Evolutionary conservation across 2,113 vertebrate genomes (phyloP), one percentile per base, ranked within the genome.

Genomic region (Amazona guildingii): DNA sequence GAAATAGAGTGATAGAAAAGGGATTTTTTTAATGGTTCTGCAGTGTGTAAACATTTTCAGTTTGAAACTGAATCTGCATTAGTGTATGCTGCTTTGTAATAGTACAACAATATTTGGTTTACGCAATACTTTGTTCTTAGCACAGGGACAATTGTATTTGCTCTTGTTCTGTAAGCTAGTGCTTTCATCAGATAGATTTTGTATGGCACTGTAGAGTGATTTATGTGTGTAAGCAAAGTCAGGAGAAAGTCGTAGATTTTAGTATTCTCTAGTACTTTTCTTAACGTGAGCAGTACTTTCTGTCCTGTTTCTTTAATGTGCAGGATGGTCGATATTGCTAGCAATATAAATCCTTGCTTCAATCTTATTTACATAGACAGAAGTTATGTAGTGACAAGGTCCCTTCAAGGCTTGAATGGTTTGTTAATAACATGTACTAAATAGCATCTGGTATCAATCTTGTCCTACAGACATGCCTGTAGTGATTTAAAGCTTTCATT

Each of bases 381-480:
- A 98, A 97, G 95, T 97, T 97, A 96, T 98, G 97, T 98, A 97
- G 97, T 98, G 98, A 98, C 98, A 98, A 98, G 97, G 97, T 98
- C 97, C 97, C 97, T 97, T 98, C 97, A 98, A 98, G 97, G 95
- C 97, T 98, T 97, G 96, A 98, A 98, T 97, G 91, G 91, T 97
- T 98, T 97, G 96, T 98, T 98, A 98, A 98, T 98, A 98, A 98
- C 97, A 97, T 83, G 97, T 98, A 98, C 98, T 98, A 98, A 98
- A 98, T 97, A 97, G 96, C 97, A 97, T 97, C 95, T 98, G 97
- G 95, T 98, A 98, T 98, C 98, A 98, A 97, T 98, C 98, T 98
- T 98, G 94, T 97, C 97, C 97, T 90, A 93, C 84, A 94, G 96
- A 97, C 97, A 97, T 98, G 97, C 97, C 96, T 97, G 86, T 93